phyloP scores from a whole-genome alignment of 2,113 vertebrate species.

The Sylvia atricapilla region DNA sequence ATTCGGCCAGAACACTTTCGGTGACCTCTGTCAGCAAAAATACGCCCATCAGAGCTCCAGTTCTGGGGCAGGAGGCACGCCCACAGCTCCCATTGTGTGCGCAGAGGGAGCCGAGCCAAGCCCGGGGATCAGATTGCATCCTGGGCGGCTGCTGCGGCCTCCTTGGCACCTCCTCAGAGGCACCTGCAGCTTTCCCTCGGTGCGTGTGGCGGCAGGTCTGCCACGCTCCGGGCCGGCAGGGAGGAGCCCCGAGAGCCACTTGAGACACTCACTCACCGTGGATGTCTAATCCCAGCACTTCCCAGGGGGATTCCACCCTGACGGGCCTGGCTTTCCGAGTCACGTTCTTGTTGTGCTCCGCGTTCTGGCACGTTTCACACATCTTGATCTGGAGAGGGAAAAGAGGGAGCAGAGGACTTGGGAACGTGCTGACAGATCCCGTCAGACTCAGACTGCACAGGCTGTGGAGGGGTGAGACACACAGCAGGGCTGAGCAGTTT shows the following conservation, averaged over 20 bases:
- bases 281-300: conserved; percentile 80
- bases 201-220: background rate
- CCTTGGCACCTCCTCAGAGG: background rate
- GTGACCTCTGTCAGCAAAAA: conserved; percentile 31
- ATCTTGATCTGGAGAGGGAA: conserved; percentile 81
- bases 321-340: conserved; percentile 73
- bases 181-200: background rate
- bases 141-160: background rate
- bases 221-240: background rate
- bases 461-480: background rate
- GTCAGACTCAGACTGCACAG: background rate
- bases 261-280: conserved; percentile 71
- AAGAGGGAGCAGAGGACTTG: background rate
- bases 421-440: background rate
- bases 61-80: background rate
- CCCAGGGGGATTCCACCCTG: conserved; percentile 86
- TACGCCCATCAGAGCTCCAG: background rate
- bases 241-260: background rate
- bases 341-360: conserved; percentile 82
- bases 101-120: background rate
- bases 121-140: background rate
- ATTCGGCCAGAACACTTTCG: background rate
- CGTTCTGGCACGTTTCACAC: conserved; percentile 87
- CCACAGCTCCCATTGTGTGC: background rate
- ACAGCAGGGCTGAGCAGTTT: background rate